Evolutionary conservation across 2,113 vertebrate species (phyloP).

Genomic region (western clawed frog (Xenopus tropicalis)): UCB_Xtro_10.0 CM004444.2:94908001-94908500

Average conservation of each 20-base stretch:
- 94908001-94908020: slow-evolving; percentile 1
- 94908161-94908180: not conserved
- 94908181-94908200: not conserved
- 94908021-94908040: slow-evolving; percentile 3
- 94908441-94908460: too few relatives aligned
- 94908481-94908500: too few relatives aligned
- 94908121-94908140: not conserved
- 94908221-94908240: not conserved
- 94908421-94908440: too few relatives aligned
- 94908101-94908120: not conserved
- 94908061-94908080: not conserved
- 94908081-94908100: not conserved
- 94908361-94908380: too few relatives aligned
- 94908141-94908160: not conserved
- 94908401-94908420: too few relatives aligned
- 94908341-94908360: too few relatives aligned
- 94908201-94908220: not conserved
- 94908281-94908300: too few relatives aligned
- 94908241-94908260: not conserved
- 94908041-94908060: not conserved
- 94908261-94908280: too few relatives aligned
- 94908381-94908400: too few relatives aligned
- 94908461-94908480: too few relatives aligned
- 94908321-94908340: too few relatives aligned
- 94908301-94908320: too few relatives aligned